Evolutionary conservation across 2,797 vertebrate species (phyloP).

Genomic region (Silurus lanzhouensis): DNA sequence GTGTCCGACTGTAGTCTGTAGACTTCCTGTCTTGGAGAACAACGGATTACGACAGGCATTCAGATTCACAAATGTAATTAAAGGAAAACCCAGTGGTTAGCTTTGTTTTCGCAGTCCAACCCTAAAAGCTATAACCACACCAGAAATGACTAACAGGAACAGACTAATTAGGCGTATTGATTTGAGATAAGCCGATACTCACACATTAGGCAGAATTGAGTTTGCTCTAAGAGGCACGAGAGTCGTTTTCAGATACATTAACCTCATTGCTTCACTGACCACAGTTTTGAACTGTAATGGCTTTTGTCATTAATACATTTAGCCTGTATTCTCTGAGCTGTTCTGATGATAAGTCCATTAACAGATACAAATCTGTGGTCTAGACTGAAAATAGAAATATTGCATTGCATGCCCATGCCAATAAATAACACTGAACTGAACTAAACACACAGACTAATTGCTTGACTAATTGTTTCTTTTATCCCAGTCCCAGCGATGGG

Average conservation of each 20-base stretch:
- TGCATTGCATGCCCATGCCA: not conserved
- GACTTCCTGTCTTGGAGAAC: not conserved
- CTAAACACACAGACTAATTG: not conserved
- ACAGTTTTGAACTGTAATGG: constrained; percentile 13
- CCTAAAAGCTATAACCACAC: constrained; percentile 23
- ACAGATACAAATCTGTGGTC: constrained; percentile 20
- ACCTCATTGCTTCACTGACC: constrained; percentile 51
- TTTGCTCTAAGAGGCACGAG: constrained; percentile 48
- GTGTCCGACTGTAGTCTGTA: not conserved
- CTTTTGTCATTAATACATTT: constrained; percentile 38
- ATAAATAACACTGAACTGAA: not conserved
- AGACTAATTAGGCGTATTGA: constrained; percentile 68
- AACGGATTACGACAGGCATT: not conserved
- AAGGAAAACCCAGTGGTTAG: constrained; percentile 25
- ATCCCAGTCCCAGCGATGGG: not conserved
- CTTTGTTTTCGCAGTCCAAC: constrained; percentile 1
- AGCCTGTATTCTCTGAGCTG: constrained; percentile 59
- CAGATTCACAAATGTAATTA: constrained; percentile 28
- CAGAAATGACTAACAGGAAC: constrained; percentile 59
- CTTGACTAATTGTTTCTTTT: constrained; percentile 11
- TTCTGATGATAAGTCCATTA: constrained; percentile 45
- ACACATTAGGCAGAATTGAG: constrained; percentile 59
- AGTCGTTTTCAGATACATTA: constrained; percentile 66
- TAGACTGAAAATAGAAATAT: not conserved
- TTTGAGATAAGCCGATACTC: constrained; percentile 55